A percentile compares a stretch with the other conserved stretches of the same genome.
These are phyloP conservation scores for Bradysia coprophila DNA, from an alignment of 1,140 invertebrate genomes.

Conservation along the genomic window DNA sequence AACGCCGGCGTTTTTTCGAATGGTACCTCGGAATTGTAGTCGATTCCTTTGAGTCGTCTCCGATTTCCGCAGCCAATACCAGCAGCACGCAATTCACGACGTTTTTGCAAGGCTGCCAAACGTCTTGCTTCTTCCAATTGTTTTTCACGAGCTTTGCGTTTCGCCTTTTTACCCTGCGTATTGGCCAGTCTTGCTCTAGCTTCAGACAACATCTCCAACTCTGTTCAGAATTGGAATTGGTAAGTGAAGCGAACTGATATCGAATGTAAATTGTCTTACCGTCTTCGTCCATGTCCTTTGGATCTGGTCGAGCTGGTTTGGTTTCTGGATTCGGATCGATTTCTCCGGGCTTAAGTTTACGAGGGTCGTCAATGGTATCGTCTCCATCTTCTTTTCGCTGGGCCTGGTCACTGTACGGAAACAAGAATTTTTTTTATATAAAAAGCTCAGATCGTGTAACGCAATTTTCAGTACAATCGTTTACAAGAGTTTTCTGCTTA, in stretches of 20 bases:
- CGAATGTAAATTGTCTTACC: constrained; percentile 30
- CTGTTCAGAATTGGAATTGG: constrained; percentile 29
- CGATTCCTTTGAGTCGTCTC: constrained; percentile 45
- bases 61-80: constrained; percentile 53
- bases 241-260: constrained; percentile 5
- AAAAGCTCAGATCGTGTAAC: neutral
- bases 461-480: neutral
- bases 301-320: constrained; percentile 95
- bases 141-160: constrained; percentile 95
- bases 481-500: too few relatives aligned
- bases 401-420: constrained; percentile 72
- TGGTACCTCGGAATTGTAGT: constrained; percentile 96
- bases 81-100: constrained; percentile 88
- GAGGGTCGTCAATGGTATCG: constrained; percentile 79
- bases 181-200: constrained; percentile 94
- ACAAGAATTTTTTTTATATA: neutral
- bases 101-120: constrained; percentile 89
- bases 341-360: constrained; percentile 95
- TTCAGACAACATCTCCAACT: constrained; percentile 98
- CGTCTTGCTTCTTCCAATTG: constrained; percentile 95
- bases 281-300: constrained; percentile 99
- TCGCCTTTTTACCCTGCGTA: constrained; percentile 98
- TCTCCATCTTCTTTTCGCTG: constrained; percentile 95
- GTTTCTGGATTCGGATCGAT: constrained; percentile 99
- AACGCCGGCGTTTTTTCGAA: constrained; percentile 86